Conservation (phyloP, 2,888 invertebrate genomes). For the Parnassius apollo region DNA sequence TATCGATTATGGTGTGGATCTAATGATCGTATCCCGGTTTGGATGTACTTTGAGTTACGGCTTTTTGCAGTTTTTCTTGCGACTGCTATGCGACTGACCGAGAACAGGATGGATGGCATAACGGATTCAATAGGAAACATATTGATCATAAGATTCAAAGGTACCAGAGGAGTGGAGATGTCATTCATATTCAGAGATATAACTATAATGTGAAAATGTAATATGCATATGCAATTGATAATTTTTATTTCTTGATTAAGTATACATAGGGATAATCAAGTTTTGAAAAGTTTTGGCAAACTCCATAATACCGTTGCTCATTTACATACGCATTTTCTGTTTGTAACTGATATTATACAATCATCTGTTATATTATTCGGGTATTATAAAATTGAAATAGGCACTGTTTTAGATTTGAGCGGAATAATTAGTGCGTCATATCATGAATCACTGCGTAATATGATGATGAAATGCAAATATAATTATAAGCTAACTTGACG, state of each 20-base stretch:
- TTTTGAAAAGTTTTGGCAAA: too few species aligned
- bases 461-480: conserved; percentile 26
- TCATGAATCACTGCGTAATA: conserved; percentile 11
- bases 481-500: conserved; percentile 24
- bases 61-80: conserved; percentile 70
- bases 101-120: conserved; percentile 69
- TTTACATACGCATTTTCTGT: too few species aligned
- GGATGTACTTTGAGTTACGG: conserved; percentile 61
- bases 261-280: too few species aligned
- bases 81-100: conserved; percentile 47
- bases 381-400: too few species aligned
- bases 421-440: neutral
- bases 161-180: conserved; percentile 21
- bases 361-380: too few species aligned
- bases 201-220: too few species aligned
- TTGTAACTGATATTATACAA: too few species aligned
- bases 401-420: neutral
- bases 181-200: conserved; percentile 17
- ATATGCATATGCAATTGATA: too few species aligned
- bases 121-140: conserved; percentile 59
- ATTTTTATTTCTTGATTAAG: too few species aligned
- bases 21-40: conserved; percentile 74
- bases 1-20: conserved; percentile 74
- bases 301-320: too few species aligned
- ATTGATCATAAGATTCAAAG: conserved; percentile 40